Evolutionary conservation across 2,888 invertebrate genomes (phyloP).

Genomic region (Galerucella calmariensis): DNA sequence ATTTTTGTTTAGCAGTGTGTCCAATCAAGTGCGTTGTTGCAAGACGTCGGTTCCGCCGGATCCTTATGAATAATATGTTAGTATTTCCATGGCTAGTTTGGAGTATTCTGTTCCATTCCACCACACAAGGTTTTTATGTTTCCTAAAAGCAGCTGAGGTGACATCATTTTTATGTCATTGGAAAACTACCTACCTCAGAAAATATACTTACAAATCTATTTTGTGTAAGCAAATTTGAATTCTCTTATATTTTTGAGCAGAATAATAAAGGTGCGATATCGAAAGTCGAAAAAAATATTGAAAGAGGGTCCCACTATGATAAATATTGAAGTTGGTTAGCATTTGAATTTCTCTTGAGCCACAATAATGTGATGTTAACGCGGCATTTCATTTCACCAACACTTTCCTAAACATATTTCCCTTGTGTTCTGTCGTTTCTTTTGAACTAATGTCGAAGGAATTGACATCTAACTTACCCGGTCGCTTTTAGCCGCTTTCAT

Average conservation of each 20-base stretch:
- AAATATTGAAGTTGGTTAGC: slow-evolving; percentile 62
- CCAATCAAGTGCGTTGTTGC: too few species aligned
- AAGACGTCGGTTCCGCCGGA: too few species aligned
- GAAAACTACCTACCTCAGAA: neutral
- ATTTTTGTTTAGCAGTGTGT: too few species aligned
- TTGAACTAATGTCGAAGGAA: slow-evolving; percentile 63
- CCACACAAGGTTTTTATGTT: too few species aligned
- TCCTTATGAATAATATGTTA: too few species aligned
- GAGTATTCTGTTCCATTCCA: too few species aligned
- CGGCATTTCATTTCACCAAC: slow-evolving; percentile 57
- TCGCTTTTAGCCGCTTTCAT: slow-evolving; percentile 35
- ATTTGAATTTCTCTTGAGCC: slow-evolving; percentile 62
- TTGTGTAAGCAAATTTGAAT: neutral
- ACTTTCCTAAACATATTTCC: slow-evolving; percentile 64
- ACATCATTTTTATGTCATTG: too few species aligned
- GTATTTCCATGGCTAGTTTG: too few species aligned
- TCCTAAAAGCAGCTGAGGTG: too few species aligned
- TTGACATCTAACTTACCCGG: slow-evolving; percentile 58
- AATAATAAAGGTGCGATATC: slow-evolving; percentile 20
- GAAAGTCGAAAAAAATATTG: slow-evolving; percentile 30
- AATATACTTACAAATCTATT: neutral
- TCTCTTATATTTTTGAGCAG: neutral
- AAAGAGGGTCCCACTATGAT: slow-evolving; percentile 46
- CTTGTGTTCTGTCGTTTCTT: slow-evolving; percentile 64
- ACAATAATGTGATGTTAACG: slow-evolving; percentile 63